Evolutionary conservation across 1,140 invertebrate species (phyloP).

Genomic region (Eriocheir sinensis): DNA sequence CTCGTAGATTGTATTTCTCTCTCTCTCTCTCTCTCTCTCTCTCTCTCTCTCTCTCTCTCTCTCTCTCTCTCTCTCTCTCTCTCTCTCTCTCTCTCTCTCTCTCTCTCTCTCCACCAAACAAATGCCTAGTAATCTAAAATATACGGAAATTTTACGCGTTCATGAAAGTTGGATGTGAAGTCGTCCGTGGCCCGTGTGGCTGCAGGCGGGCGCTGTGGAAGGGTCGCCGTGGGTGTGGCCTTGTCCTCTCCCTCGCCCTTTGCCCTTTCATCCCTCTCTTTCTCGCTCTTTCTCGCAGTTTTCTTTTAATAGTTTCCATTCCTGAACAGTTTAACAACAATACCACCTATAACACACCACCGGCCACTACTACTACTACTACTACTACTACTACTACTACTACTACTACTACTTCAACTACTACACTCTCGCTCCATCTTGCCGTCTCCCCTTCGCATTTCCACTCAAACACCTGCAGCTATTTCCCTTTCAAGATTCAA

Average conservation of each 20-base stretch:
- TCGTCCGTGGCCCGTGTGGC: not conserved
- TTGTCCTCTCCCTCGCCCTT: not conserved
- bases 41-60: slow-evolving; percentile 16
- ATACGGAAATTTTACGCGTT: not conserved
- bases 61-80: not conserved
- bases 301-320: not conserved
- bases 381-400: slow-evolving; percentile 12
- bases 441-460: not conserved
- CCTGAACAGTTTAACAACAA: slow-evolving; percentile 16
- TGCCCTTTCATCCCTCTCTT: not conserved
- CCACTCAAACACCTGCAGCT: not conserved
- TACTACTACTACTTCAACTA: slow-evolving; percentile 25
- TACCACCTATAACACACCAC: too few species aligned
- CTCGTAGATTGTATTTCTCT: too few species aligned
- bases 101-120: not conserved
- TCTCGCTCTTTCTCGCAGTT: not conserved
- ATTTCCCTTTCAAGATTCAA: slow-evolving; percentile 8
- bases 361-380: not conserved
- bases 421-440: not conserved
- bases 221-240: not conserved
- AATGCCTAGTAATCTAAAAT: not conserved
- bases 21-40: not conserved
- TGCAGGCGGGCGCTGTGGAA: not conserved
- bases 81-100: not conserved
- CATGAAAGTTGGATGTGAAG: not conserved